Evolutionary conservation across 2,797 vertebrate species (phyloP).

Genomic region (Heterohyrax brucei): DNA sequence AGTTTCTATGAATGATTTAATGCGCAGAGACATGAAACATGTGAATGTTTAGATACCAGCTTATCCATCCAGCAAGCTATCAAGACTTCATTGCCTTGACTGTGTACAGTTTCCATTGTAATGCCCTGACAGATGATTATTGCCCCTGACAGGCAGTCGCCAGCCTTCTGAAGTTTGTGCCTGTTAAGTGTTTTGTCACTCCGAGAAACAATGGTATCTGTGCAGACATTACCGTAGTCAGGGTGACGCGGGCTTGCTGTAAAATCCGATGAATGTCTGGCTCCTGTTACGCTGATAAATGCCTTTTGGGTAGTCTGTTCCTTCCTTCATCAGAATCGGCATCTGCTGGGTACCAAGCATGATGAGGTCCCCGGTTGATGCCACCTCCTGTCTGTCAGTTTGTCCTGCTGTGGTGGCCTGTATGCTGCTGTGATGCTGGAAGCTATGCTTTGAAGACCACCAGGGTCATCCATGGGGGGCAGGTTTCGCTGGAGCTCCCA

Average conservation of each 20-base stretch:
- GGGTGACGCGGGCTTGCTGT: no score
- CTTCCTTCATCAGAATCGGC: no score
- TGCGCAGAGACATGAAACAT: neutral
- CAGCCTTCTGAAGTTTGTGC: neutral
- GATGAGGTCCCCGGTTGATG: neutral
- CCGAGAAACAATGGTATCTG: neutral
- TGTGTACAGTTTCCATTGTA: neutral
- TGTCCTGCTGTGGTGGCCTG: no score
- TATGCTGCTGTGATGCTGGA: no score
- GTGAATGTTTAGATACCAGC: no score
- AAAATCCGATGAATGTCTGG: neutral
- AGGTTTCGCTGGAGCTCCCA: no score
- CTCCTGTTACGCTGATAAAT: fast-evolving
- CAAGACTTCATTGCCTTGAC: neutral
- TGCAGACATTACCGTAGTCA: fast-evolving
- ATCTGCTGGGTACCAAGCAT: neutral
- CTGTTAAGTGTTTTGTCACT: neutral
- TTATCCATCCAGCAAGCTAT: neutral
- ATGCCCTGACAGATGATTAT: neutral
- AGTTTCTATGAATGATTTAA: neutral
- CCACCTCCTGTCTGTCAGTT: no score
- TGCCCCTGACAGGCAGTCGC: neutral
- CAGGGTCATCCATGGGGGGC: no score
- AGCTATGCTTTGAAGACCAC: no score
- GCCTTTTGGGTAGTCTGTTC: no score